Evolutionary conservation across 2,888 invertebrate genomes (phyloP).

Genomic region (Cephus pygmeus): DNA sequence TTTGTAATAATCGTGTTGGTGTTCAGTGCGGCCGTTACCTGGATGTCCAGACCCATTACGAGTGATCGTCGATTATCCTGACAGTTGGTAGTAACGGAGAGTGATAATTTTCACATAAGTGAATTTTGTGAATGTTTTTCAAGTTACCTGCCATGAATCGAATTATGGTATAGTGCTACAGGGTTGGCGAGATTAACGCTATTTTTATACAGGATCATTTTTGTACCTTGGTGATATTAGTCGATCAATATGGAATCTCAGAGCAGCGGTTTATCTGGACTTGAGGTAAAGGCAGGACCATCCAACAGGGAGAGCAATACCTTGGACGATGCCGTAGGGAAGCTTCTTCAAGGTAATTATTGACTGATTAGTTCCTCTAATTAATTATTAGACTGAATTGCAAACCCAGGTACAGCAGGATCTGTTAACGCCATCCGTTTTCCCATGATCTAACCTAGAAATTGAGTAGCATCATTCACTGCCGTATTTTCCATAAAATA

Average conservation of each 20-base stretch:
- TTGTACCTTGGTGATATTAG: not conserved
- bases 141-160: not conserved
- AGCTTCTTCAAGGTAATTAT: constrained; percentile 56
- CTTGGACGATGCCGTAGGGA: constrained; percentile 61
- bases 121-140: not conserved
- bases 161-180: not conserved
- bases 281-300: constrained; percentile 37
- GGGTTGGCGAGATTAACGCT: not conserved
- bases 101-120: not conserved
- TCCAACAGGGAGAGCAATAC: constrained; percentile 43
- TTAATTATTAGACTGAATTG: not conserved
- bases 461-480: not conserved
- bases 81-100: not conserved
- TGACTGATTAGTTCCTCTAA: not conserved
- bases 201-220: not conserved
- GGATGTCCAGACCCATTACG: not conserved
- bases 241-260: not conserved
- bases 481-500: not conserved
- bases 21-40: not conserved
- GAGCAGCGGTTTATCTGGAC: not conserved
- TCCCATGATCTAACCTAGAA: not conserved
- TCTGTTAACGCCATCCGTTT: not conserved
- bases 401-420: not conserved
- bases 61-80: not conserved
- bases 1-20: not conserved